Percentiles rank a stretch among this genome's conserved stretches.
Evolutionary conservation across 2,113 vertebrate genomes (phyloP).

Genomic region (Menidia beryllina): DNA sequence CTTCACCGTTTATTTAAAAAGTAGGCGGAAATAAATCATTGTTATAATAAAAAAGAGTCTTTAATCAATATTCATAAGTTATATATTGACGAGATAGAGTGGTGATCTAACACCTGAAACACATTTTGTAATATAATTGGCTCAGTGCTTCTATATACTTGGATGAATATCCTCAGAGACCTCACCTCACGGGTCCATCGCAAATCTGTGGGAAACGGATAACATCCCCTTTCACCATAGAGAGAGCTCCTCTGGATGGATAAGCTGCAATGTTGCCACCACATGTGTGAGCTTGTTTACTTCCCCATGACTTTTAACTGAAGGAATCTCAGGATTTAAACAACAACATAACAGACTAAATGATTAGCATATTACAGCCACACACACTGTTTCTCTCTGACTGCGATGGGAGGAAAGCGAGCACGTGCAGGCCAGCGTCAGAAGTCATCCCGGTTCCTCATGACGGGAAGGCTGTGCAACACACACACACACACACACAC

Average conservation of each 20-base stretch:
- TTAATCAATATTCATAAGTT: background rate
- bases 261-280: constrained; percentile 70
- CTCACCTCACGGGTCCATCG: constrained; percentile 17
- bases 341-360: constrained; percentile 73
- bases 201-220: constrained; percentile 40
- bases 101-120: background rate
- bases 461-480: constrained; percentile 34
- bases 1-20: background rate
- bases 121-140: background rate
- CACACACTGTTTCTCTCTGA: constrained; percentile 41
- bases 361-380: constrained; percentile 71
- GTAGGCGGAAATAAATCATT: background rate
- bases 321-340: constrained; percentile 76
- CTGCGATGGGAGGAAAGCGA: constrained; percentile 49
- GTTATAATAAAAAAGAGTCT: background rate
- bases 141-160: constrained; percentile 18
- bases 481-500: constrained; percentile 51
- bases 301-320: constrained; percentile 70
- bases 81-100: background rate
- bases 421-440: constrained; percentile 28
- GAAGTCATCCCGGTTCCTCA: background rate
- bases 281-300: constrained; percentile 80
- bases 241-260: constrained; percentile 53
- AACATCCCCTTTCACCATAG: constrained; percentile 51
- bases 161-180: constrained; percentile 25